phyloP scores from a whole-genome alignment of 2,888 invertebrate species.

The Coleophora deauratella region DNA sequence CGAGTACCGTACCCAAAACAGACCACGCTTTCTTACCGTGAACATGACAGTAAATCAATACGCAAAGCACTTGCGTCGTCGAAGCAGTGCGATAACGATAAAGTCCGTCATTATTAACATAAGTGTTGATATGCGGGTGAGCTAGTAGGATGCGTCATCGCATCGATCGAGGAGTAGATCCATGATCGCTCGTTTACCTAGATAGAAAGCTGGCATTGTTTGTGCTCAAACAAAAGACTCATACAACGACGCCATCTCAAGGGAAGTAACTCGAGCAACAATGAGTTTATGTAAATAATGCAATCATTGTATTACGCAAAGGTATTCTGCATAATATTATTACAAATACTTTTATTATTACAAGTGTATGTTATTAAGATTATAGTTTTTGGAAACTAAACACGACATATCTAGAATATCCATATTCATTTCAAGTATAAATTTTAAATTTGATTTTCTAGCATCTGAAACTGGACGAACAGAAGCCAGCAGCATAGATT shows the following conservation, averaged over 20 bases:
- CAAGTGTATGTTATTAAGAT: not conserved
- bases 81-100: constrained; percentile 35
- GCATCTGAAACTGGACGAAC: no score
- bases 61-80: constrained; percentile 21
- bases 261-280: constrained; percentile 19
- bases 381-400: not conserved
- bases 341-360: no score
- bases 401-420: not conserved
- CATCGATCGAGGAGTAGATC: constrained; percentile 22
- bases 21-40: no score
- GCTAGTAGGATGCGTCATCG: constrained; percentile 34
- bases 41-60: constrained; percentile 29
- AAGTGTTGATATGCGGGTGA: constrained; percentile 23
- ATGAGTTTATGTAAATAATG: constrained; percentile 15
- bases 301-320: constrained; percentile 5
- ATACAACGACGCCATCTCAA: constrained; percentile 33
- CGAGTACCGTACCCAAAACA: no score
- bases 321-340: not conserved
- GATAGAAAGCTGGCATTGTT: constrained; percentile 50
- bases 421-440: no score
- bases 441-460: no score
- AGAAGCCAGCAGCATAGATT: no score
- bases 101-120: constrained; percentile 31
- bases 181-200: constrained; percentile 18
- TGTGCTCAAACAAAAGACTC: constrained; percentile 36